Base-by-base conservation (phyloP, 1,140 invertebrate genomes). In the Aphaenogaster rudis region DNA sequence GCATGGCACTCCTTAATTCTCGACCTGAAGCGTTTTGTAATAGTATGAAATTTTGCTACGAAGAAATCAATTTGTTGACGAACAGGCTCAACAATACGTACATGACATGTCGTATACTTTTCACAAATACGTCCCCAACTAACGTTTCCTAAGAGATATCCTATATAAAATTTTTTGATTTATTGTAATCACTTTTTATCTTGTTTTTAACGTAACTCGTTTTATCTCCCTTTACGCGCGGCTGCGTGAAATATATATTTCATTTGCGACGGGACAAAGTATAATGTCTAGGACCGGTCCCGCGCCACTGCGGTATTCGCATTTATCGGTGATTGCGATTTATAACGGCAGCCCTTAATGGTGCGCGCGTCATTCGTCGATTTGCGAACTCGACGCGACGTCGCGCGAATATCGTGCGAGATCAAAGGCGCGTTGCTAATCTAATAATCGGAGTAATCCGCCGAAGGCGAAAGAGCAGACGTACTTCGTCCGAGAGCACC, bases 291-390 rank as follows among this genome's bases (percentile, higher is more conserved):
- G 64, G 64, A 84, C 67, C 86, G 74, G 72, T 77, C 71, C n/a
- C 36, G 61, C 42, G n/a, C 54, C 76, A 61, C 54, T 76, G 69
- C 45, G 66, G 66, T 59, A 82, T 82, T 54, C 69, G 64, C 79
- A 80, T 86, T 74, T 89, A 88, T 90, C 61, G 90, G 82, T 92
- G 86, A 92, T 92, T 92, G 91, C 88, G 86, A 92, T 92, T 92
- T 92, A 92, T 92, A 92, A 91, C 86, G 72, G 52, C 66, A 61
- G 36, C 33, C 64, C 64, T 88, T 86, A 91, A 89, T 86, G 84
- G 54, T 66, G 57, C 78, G 33, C 67, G 81, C 61, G 90, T 89
- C 88, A 89, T 89, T 91, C 86, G 86, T 86, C 63, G 80, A 78
- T 69, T 71, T 63, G 74, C 54, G 64, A 74, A 69, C 28, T 63